Evolutionary conservation across 2,113 vertebrate species (phyloP).

Genomic region (Thryonomys swinderianus): DNA sequence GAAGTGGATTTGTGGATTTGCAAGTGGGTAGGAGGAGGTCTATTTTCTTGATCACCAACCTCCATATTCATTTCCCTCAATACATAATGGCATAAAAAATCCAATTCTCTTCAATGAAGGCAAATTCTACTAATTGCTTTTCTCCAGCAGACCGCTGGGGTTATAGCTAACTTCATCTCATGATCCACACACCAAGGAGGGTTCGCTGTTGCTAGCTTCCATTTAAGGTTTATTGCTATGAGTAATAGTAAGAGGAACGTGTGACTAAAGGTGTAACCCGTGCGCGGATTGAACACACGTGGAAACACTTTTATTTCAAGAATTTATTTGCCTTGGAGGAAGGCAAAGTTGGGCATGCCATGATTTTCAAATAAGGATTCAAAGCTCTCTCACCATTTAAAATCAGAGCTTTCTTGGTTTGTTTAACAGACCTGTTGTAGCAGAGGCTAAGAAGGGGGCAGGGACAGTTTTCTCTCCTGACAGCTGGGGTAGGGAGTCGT

Average conservation of each 20-base stretch:
- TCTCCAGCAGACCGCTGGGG: neutral
- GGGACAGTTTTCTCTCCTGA: neutral
- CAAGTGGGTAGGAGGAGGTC: neutral
- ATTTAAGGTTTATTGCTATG: constrained; percentile 10
- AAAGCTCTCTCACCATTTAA: constrained; percentile 33
- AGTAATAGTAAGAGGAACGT: constrained; percentile 44
- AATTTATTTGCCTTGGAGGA: constrained; percentile 45
- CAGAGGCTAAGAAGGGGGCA: neutral
- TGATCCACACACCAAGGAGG: neutral
- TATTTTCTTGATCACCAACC: neutral
- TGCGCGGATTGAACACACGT: constrained; percentile 53
- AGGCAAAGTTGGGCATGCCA: neutral
- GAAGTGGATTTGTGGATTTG: constrained; percentile 47
- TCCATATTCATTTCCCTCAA: neutral
- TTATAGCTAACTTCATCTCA: neutral
- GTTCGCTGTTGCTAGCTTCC: constrained; percentile 60
- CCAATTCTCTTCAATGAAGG: neutral
- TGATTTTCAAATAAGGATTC: constrained; percentile 33
- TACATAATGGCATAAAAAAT: neutral
- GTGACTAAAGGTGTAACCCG: constrained; percentile 41
- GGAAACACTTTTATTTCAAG: constrained; percentile 57
- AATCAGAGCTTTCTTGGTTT: neutral
- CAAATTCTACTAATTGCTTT: constrained; percentile 25
- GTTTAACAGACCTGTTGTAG: neutral
- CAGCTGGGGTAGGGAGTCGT: too few relatives aligned